Conservation (phyloP, 2,113 vertebrate genomes). For the Corvus hawaiiensis region DNA sequence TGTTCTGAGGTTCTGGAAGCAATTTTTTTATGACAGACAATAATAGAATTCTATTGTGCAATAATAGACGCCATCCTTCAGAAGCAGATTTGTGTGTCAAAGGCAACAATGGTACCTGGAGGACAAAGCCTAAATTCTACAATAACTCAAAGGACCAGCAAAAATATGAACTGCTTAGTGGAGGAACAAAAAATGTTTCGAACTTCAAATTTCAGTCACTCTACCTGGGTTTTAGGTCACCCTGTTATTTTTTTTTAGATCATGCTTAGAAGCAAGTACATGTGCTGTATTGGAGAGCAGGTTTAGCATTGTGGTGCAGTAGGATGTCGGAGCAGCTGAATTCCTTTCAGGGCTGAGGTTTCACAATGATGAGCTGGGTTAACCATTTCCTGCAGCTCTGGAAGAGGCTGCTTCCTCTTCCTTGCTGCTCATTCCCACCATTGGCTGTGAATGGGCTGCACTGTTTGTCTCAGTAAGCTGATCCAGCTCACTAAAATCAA, state of each 20-base stretch:
- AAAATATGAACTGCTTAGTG: background rate
- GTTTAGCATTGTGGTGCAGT: background rate
- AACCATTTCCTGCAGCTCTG: constrained; percentile 18
- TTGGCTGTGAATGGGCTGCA: background rate
- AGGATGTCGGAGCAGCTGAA: background rate
- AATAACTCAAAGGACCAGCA: background rate
- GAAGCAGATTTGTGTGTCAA: background rate
- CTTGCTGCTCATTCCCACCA: background rate
- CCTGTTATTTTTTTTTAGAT: background rate
- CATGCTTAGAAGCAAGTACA: background rate
- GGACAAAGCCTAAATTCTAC: background rate
- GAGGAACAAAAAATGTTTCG: background rate
- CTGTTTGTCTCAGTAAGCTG: background rate
- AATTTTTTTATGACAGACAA: background rate
- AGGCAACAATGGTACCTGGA: background rate
- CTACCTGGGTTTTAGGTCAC: background rate
- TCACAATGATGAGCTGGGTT: constrained; percentile 21
- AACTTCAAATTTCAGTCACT: background rate
- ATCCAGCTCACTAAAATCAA: background rate
- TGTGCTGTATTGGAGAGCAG: background rate
- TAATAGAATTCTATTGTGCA: background rate
- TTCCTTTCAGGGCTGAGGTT: constrained; percentile 2
- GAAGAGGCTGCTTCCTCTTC: constrained; percentile 25
- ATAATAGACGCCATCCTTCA: background rate
- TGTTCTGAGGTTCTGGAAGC: background rate